These are phyloP conservation scores for Nemotelus pantherinus DNA, from an alignment of 2,888 invertebrate species.

Conservation along the genomic window DNA sequence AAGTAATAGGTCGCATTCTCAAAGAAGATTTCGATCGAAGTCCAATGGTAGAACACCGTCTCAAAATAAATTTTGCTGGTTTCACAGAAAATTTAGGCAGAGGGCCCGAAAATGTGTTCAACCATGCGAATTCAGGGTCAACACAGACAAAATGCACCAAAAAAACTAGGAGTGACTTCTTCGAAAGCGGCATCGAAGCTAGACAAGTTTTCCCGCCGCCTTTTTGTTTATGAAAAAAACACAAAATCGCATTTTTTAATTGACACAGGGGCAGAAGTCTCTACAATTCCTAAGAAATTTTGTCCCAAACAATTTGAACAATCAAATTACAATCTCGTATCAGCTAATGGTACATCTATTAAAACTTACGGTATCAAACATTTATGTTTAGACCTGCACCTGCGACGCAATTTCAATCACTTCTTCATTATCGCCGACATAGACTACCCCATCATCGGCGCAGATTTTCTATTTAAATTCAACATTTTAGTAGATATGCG, in stretches of 20 bases:
- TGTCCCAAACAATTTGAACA: no score
- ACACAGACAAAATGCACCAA: not conserved
- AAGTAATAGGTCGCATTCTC: no score
- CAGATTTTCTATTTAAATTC: not conserved
- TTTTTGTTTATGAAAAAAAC: not conserved
- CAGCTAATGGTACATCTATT: conserved; percentile 11
- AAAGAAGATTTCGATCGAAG: no score
- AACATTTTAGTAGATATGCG: not conserved
- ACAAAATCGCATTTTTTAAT: not conserved
- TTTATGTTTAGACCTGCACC: not conserved
- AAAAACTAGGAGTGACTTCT: not conserved
- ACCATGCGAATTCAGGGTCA: not conserved
- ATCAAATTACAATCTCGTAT: not conserved
- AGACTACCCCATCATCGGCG: not conserved
- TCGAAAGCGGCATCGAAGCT: not conserved
- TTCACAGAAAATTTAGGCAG: not conserved
- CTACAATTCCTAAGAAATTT: no score
- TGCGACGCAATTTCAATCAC: not conserved
- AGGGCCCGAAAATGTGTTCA: not conserved
- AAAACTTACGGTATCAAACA: conserved; percentile 8
- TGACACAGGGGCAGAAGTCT: not conserved
- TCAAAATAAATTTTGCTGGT: no score
- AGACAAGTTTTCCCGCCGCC: not conserved
- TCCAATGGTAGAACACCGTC: no score
- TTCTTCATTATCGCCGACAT: not conserved